phyloP scores from a whole-genome alignment of 1,140 invertebrate genomes.

The Tetragnatha versicolor region DNA sequence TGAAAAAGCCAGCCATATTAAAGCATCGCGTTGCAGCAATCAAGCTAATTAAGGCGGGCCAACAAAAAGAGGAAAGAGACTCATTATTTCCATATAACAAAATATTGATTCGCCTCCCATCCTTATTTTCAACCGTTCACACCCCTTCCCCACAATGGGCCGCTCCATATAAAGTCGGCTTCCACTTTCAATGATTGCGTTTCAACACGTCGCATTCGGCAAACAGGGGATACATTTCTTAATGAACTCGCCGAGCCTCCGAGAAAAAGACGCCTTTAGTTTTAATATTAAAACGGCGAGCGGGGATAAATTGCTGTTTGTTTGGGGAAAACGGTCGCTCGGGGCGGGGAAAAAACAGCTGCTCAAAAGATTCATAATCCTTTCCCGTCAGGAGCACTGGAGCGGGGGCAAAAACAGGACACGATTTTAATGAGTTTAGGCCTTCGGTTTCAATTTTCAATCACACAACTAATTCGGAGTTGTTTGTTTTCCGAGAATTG shows the following conservation, averaged over 20 bases:
- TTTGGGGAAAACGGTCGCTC: slow-evolving; percentile 41
- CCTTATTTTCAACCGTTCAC: slow-evolving; percentile 48
- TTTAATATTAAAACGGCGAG: slow-evolving; percentile 50
- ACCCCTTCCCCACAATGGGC: slow-evolving; percentile 52
- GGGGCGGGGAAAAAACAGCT: slow-evolving; percentile 16
- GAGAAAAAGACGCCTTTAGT: slow-evolving; percentile 26
- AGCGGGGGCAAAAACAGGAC: neutral
- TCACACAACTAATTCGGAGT: slow-evolving; percentile 40
- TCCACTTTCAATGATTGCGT: slow-evolving; percentile 55
- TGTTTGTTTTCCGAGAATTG: slow-evolving; percentile 23
- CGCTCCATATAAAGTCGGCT: slow-evolving; percentile 53
- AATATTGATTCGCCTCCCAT: slow-evolving; percentile 52
- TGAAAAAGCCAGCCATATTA: too few relatives aligned
- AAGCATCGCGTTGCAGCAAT: neutral
- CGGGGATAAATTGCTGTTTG: slow-evolving; percentile 42
- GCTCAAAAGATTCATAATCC: slow-evolving; percentile 48
- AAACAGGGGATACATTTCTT: slow-evolving; percentile 55
- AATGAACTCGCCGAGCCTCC: slow-evolving; percentile 42
- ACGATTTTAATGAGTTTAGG: slow-evolving; percentile 42
- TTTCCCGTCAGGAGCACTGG: slow-evolving; percentile 10
- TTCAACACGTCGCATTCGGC: slow-evolving; percentile 53
- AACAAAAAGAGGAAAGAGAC: slow-evolving; percentile 24
- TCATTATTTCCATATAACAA: slow-evolving; percentile 56
- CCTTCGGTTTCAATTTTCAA: slow-evolving; percentile 41
- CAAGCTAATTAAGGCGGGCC: neutral